Conservation (phyloP, 1,140 invertebrate genomes). For the Leptinotarsa defecta region DNA sequence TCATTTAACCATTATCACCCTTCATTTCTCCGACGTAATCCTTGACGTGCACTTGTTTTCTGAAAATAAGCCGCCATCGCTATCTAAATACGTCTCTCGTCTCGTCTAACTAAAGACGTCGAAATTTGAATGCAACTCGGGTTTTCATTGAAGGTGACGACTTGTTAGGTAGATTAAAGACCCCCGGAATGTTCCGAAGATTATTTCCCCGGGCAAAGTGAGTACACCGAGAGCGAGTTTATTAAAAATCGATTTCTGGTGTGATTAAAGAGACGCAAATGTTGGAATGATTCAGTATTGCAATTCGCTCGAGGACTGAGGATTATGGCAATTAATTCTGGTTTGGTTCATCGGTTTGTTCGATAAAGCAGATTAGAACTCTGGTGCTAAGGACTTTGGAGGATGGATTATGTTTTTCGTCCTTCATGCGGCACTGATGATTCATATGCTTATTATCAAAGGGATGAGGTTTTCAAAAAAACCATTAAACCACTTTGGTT, state of each 20-base stretch:
- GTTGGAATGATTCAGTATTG: neutral
- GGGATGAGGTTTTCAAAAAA: too few species aligned
- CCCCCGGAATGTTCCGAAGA: neutral
- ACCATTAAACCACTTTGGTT: too few species aligned
- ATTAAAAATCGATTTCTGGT: neutral
- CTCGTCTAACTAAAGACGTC: neutral
- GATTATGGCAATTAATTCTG: neutral
- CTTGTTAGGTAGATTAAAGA: neutral
- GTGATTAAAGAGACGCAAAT: neutral
- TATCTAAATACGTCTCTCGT: neutral
- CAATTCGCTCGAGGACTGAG: neutral
- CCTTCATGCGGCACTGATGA: too few species aligned
- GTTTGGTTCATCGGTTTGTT: neutral
- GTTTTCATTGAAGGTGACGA: slow-evolving; percentile 3
- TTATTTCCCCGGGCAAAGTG: neutral
- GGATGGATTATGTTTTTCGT: too few species aligned
- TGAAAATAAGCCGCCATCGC: neutral
- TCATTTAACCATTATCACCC: neutral
- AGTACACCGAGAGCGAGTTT: neutral
- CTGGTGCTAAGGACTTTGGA: too few species aligned
- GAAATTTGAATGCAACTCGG: neutral
- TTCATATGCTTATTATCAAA: too few species aligned
- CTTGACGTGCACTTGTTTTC: neutral
- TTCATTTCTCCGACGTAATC: neutral
- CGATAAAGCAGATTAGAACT: neutral